Base-by-base conservation (phyloP, 2,797 vertebrate species). In the Melanotaenia maccullochi region DNA sequence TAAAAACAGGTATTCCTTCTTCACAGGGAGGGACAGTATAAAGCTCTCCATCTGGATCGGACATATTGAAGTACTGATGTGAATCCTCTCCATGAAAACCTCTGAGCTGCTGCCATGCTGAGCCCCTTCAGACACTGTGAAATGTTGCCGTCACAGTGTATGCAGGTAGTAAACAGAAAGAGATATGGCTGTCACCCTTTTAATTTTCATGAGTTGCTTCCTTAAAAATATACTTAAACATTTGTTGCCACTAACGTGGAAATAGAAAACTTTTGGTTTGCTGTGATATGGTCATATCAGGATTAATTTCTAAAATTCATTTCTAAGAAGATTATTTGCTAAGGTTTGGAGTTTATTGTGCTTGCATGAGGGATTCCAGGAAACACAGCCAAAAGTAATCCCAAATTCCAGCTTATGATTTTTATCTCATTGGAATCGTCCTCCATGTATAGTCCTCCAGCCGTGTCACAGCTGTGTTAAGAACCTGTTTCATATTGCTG, bases 101-200 rank as follows among this genome's bases (percentile, higher is more conserved):
- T 52, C 47, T 84, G 71, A 71, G 65, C 84, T 75, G 79, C 71
- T 68, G 30, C 30, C 59, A 36, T 28, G 58, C 77, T 83, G 82
- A 78, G 79, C 82, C 82, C 67, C 67, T 75, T 75, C 68, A 83
- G 83, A 75, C 82, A 57, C 71, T 81, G 71, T 84, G 68, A 83
- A 87, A 85, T 62, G 67, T 60, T 76, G 70, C 61, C 4, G 73
- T 86, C 83, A 85, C 32, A 22, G 69, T 71, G 75, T 61, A 55
- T 1, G 14, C 71, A 67, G 61, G 60, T 68, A 78, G 72, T 59
- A 80, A 86, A 85, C 71, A 75, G 60, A 74, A 86, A 68, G n/a
- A 76, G 76, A 85, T 81, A 59, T 47, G 66, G 61, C 67, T 81
- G 82, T 81, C 81, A 84, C 18, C 30, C 36, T 0, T 76, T 38